A percentile compares a stretch with the other conserved stretches of the same genome.
Evolutionary conservation across 1,140 invertebrate species (phyloP).

Genomic region (Drosophila mojavensis): DNA sequence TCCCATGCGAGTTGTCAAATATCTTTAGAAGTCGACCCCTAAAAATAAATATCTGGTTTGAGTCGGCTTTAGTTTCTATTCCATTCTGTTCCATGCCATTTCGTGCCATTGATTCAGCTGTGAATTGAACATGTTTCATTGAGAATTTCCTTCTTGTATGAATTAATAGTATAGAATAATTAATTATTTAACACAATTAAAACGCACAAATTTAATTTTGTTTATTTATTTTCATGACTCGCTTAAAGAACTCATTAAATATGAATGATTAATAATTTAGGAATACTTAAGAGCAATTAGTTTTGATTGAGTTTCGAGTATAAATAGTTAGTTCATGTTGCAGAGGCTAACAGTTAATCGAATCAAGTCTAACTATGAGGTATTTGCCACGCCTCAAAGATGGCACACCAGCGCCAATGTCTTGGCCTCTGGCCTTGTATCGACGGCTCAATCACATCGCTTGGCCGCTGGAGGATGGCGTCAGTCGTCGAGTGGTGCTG

Average conservation of each 20-base stretch:
- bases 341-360: neutral
- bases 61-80: too few species aligned
- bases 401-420: slow-evolving; percentile 46
- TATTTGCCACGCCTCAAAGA: slow-evolving; percentile 56
- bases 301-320: slow-evolving; percentile 14
- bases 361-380: slow-evolving; percentile 27
- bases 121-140: too few species aligned
- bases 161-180: too few species aligned
- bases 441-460: slow-evolving; percentile 56
- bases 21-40: too few species aligned
- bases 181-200: too few species aligned
- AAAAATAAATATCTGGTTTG: too few species aligned
- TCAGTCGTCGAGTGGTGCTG: slow-evolving; percentile 10
- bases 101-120: too few species aligned
- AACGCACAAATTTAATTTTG: neutral
- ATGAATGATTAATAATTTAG: neutral
- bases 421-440: slow-evolving; percentile 63
- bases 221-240: slow-evolving; percentile 13
- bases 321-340: slow-evolving; percentile 10
- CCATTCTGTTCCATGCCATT: too few species aligned
- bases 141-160: too few species aligned
- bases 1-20: too few species aligned
- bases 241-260: neutral
- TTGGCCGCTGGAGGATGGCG: slow-evolving; percentile 65
- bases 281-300: slow-evolving; percentile 1